phyloP scores from a whole-genome alignment of 2,888 invertebrate species.

The Diplolepis rosae region DNA sequence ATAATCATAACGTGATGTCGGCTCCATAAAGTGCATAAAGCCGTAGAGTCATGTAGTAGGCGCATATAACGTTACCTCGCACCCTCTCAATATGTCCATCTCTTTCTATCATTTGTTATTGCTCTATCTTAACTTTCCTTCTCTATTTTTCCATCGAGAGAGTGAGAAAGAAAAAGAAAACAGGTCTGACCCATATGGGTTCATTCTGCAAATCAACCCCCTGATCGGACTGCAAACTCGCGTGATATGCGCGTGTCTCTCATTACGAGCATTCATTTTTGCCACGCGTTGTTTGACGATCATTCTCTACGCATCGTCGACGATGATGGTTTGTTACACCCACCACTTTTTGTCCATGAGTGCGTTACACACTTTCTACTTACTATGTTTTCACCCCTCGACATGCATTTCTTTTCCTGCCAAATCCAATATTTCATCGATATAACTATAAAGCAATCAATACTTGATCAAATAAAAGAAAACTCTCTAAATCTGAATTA shows the following conservation, averaged over 20 bases:
- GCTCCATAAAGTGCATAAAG: conserved; percentile 70
- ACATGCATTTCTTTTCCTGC: not conserved
- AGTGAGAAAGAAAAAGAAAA: not conserved
- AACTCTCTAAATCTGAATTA: no score
- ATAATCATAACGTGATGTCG: conserved; percentile 70
- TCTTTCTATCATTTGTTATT: conserved; percentile 39
- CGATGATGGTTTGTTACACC: conserved; percentile 41
- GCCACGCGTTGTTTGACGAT: conserved; percentile 67
- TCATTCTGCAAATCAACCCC: conserved; percentile 39
- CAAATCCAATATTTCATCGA: not conserved
- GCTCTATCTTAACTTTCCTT: conserved; percentile 34
- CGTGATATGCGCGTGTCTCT: conserved; percentile 67
- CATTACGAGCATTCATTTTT: conserved; percentile 64
- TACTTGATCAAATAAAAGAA: not conserved
- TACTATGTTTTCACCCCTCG: not conserved
- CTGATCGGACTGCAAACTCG: conserved; percentile 36
- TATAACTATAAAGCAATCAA: not conserved
- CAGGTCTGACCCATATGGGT: conserved; percentile 6
- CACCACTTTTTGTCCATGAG: conserved; percentile 46
- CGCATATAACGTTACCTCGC: conserved; percentile 39
- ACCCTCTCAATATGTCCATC: conserved; percentile 33
- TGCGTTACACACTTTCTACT: conserved; percentile 34
- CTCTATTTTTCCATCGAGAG: not conserved
- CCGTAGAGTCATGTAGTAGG: conserved; percentile 46
- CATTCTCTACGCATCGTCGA: conserved; percentile 58